Base-by-base conservation (phyloP, 2,888 invertebrate species). In the Macaria liturata region DNA sequence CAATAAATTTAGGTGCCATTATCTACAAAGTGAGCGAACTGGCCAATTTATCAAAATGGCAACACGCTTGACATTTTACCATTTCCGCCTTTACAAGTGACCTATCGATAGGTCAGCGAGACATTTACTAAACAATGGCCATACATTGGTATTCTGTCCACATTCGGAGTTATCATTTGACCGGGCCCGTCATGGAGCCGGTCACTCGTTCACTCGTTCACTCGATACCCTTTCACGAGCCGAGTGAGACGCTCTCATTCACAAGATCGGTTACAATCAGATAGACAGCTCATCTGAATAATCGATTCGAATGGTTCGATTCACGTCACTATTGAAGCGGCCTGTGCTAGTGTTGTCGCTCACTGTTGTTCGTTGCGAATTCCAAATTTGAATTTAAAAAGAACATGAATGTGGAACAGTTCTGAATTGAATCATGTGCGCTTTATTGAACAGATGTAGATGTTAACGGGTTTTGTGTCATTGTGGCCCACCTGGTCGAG, bases 271-370 rank as follows among this genome's bases (percentile, higher is more conserved):
- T 71, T 68, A 77, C 80, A 81, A 84, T 83, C 78, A 75, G 76
- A 82, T 83, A 74, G 78, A 76, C 75, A 81, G 76, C 80, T 82
- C 81, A 80, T 81, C 81, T 78, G 79, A 83, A 80, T 83, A 84
- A 85, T 84, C 84, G 81, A 84, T 83, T 76, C 75, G 71, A 78
- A 67, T 61, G 67, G 68, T 67, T 70, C 75, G 73, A 71, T 72
- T 78, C 78, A 69, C 79, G 75, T 81, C 80, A 80, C 81, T 81
- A 77, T 78, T 76, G 75, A 77, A 76, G 73, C 72, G 76, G 75
- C 69, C 75, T 74, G 74, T 77, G 78, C 79, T 81, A 74, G 74
- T 77, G 78, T 80, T 81, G 79, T 78, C 75, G 71, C 67, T 69
- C 69, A 58, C 66, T 70, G 75, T 75, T 77, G 77, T 77, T 74